Evolutionary conservation across 2,113 vertebrate genomes (phyloP).

Genomic region (Genyomyrus donnyi): DNA sequence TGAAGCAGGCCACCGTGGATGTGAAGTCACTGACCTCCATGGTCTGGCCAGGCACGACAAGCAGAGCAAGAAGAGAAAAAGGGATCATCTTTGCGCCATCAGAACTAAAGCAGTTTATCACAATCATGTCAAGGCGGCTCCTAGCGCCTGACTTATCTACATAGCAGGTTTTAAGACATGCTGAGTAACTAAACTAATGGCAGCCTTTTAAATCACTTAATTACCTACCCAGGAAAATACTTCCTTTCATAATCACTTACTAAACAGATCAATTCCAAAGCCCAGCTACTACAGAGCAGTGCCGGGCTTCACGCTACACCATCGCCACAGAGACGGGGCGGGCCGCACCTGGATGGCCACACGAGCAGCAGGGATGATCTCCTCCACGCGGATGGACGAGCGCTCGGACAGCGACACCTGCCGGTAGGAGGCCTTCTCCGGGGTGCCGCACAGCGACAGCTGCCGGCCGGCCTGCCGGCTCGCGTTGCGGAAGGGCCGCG

Average conservation of each 20-base stretch:
- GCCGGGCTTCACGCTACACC: neutral
- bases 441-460: slow-evolving; percentile 89
- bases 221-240: neutral
- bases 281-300: neutral
- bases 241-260: neutral
- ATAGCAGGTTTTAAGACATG: neutral
- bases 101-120: neutral
- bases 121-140: neutral
- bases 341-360: slow-evolving; percentile 84
- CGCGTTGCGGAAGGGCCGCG: slow-evolving; percentile 86
- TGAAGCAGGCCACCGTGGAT: slow-evolving; percentile 93
- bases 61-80: neutral
- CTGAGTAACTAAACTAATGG: neutral
- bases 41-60: slow-evolving; percentile 58
- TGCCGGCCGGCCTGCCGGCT: slow-evolving; percentile 77
- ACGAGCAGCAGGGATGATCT: slow-evolving; percentile 92
- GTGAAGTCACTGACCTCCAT: slow-evolving; percentile 97
- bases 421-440: slow-evolving; percentile 88
- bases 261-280: neutral
- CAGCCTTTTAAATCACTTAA: neutral
- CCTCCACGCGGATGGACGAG: slow-evolving; percentile 93
- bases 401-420: slow-evolving; percentile 93
- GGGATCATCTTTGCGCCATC: neutral
- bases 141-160: neutral
- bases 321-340: neutral